Base-by-base conservation (phyloP, 2,797 vertebrate species). In the Sciurus carolinensis region DNA sequence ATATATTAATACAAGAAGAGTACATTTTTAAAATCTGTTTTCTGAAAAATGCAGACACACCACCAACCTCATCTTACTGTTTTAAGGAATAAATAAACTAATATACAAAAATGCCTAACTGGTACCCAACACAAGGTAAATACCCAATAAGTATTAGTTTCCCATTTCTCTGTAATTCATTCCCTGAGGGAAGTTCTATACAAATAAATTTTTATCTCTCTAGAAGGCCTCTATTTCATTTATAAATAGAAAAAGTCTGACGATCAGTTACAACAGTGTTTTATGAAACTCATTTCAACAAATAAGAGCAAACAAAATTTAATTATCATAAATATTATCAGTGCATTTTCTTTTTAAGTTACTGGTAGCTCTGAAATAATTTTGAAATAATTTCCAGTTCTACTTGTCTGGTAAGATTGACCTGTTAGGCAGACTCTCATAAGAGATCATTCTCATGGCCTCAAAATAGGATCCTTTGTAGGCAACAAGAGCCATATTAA, bases 211-310 rank as follows among this genome's bases (percentile, higher is more conserved):
- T 57, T 83, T 93, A 12, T 36, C 79, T 75, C 88, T 88, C 28
- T 64, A 71, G 30, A 77, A 75, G 62, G 39, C 15, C 30, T 92
- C 75, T 92, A 81, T 81, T 67, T 80, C 54, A 39, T 17, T 30
- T 18, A n/a, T 22, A 85, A 86, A 33, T 67, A 71, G 20, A 91
- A 69, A 91, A 71, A 92, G 44, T 4, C 50, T 42, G n/a, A 81
- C 69, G 30, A 80, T 69, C 36, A 91, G 82, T 64, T 88, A 66
- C 15, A 95, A 94, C 3, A 82, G 12, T 42, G 30, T 71, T 73
- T 94, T 90, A 77, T 24, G 50, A 86, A 91, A 81, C 9, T 95
- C 73, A 96, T 47, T 95, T 95, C 39, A 94, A 95, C 71, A 69
- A 81, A 73, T 54, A 91, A 87, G 80, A 84, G 39, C 36, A 90